Conservation (phyloP, 2,113 vertebrate species). For the Tor tambroides region DNA sequence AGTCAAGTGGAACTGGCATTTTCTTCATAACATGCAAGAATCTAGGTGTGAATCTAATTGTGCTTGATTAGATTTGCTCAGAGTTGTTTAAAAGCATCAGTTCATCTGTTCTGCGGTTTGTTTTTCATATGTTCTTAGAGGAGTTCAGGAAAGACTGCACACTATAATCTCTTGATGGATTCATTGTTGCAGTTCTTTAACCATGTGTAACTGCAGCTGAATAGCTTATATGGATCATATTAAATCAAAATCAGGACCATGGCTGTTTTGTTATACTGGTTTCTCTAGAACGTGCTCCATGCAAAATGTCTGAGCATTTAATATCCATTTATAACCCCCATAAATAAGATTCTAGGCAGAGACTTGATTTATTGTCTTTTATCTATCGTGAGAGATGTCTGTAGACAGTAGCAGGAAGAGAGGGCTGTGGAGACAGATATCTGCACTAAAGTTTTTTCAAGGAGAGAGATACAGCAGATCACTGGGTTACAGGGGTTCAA, state of each 20-base stretch:
- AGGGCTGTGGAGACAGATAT: neutral
- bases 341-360: slow-evolving; percentile 11
- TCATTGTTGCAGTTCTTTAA: slow-evolving; percentile 28
- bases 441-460: neutral
- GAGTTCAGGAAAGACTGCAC: neutral
- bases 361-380: slow-evolving; percentile 18
- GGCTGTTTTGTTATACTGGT: neutral
- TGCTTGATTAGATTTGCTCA: slow-evolving; percentile 1
- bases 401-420: slow-evolving; percentile 30
- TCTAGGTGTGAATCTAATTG: neutral
- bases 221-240: slow-evolving; percentile 21
- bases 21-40: neutral
- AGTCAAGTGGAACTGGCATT: neutral
- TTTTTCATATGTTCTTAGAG: slow-evolving; percentile 20
- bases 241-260: slow-evolving; percentile 12
- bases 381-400: slow-evolving; percentile 7
- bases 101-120: slow-evolving; percentile 19
- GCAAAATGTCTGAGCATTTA: neutral
- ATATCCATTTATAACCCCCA: slow-evolving; percentile 19
- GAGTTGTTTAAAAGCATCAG: slow-evolving; percentile 1
- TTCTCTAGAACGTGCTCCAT: neutral
- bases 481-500: neutral
- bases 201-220: slow-evolving; percentile 30
- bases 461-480: neutral
- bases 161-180: neutral